Base-by-base conservation (phyloP, 2,113 vertebrate species). In the Strigops habroptila region DNA sequence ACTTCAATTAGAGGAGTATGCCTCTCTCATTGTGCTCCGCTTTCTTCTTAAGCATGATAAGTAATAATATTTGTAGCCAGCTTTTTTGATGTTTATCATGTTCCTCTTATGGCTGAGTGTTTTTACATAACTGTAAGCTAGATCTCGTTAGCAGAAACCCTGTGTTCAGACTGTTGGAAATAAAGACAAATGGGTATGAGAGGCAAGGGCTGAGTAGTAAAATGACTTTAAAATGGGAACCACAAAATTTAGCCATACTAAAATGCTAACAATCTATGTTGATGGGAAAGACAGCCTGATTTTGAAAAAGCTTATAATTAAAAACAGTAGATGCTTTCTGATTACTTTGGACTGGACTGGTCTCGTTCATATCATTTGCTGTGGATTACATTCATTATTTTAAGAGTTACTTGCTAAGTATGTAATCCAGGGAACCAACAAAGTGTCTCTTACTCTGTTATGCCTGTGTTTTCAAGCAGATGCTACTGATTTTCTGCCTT, bases 1-100 rank as follows among this genome's bases (percentile, higher is more conserved):
- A 2, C 22, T 14, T 41, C 22, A 53, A n/a, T 0, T 5, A 59
- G 33, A 59, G 33, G 57, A 59, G 4, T 22, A 24, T 46, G 30
- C 15, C 5, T 46, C 9, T 41, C 41, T 27, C 2, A 2, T 4
- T 5, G 12, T 39, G 11, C 21, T 63, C 33, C 1, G 0, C 12
- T 46, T 63, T 18, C 16, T 30, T n/a, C 43, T 43, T 10, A 63
- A 27, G 10, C 1, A 10, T 23, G 10, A 21, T 14, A 18, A 43
- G 28, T 18, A 43, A 8, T 35, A 53, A 44, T 13, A 37, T 30
- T 19, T 51, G 41, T 57, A 44, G 10, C 41, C 68, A 24, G 17
- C 12, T n/a, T 19, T 60, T 62, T 31, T 49, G 18, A 16, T 55
- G 30, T 43, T 70, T 70, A 10, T 33, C 5, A 2, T 67, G 14